These are phyloP conservation scores for Cecidostiba fungosa DNA, from an alignment of 2,888 invertebrate genomes.

Conservation along the genomic window DNA sequence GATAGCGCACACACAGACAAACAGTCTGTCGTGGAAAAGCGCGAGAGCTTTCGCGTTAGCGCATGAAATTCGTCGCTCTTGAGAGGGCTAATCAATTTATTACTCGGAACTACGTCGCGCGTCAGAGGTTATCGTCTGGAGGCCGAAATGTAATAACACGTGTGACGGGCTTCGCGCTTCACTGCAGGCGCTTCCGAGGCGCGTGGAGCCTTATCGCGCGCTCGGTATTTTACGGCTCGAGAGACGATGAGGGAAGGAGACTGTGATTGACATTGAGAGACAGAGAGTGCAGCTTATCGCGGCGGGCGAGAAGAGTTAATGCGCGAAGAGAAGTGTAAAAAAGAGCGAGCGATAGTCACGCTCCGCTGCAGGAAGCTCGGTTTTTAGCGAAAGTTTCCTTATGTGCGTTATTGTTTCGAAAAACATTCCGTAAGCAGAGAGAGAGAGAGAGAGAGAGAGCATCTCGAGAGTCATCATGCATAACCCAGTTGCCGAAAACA, in stretches of 20 bases:
- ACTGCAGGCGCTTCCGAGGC: constrained; percentile 8
- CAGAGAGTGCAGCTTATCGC: not conserved
- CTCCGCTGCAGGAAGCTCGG: not conserved
- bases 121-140: constrained; percentile 50
- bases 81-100: constrained; percentile 41
- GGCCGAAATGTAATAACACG: constrained; percentile 38
- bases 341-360: constrained; percentile 1
- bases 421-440: not conserved
- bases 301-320: not conserved
- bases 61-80: constrained; percentile 62
- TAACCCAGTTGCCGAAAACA: not conserved
- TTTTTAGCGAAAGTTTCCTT: not conserved
- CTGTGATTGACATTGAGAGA: constrained; percentile 4
- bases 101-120: not conserved
- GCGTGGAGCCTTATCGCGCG: not conserved
- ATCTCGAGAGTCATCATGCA: not conserved
- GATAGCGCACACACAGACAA: not conserved
- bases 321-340: constrained; percentile 5
- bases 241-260: not conserved
- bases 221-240: not conserved
- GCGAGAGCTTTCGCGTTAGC: constrained; percentile 55
- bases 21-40: not conserved
- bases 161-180: constrained; percentile 20
- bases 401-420: not conserved
- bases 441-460: too few relatives aligned